phyloP scores from a whole-genome alignment of 1,140 invertebrate species.

The Alviniconcha marisindica region DNA sequence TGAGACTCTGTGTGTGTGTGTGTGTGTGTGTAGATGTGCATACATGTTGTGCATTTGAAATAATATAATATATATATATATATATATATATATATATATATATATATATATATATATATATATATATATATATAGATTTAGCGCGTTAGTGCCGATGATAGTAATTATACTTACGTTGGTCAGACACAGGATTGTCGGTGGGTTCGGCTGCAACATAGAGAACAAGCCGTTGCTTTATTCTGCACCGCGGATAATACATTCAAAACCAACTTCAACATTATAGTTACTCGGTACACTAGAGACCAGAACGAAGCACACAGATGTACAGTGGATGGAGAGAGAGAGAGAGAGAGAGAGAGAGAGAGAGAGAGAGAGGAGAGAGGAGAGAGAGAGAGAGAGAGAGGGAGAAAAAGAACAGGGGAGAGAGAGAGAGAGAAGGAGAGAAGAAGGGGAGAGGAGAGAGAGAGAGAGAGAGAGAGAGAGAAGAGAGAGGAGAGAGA shows the following conservation, averaged over 20 bases:
- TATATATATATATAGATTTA: too few relatives aligned
- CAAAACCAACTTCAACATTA: too few relatives aligned
- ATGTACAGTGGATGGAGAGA: background rate
- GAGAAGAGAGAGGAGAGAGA: background rate
- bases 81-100: too few relatives aligned
- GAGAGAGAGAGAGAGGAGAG: background rate
- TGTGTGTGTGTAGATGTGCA: too few relatives aligned
- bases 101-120: too few relatives aligned
- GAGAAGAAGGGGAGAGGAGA: background rate
- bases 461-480: too few relatives aligned
- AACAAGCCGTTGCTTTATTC: background rate
- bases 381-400: background rate
- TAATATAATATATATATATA: too few relatives aligned
- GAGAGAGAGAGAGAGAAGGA: slow-evolving; percentile 7
- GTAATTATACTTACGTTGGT: slow-evolving; percentile 56
- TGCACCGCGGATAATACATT: too few relatives aligned
- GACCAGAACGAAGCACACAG: background rate
- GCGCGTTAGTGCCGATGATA: too few relatives aligned
- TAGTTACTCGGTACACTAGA: too few relatives aligned
- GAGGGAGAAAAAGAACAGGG: background rate
- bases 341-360: background rate
- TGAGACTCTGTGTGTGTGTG: too few relatives aligned
- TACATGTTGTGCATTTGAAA: too few relatives aligned
- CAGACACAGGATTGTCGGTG: slow-evolving; percentile 52
- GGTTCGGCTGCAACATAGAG: slow-evolving; percentile 53